phyloP scores from a whole-genome alignment of 2,797 vertebrate species.

The Leuciscus waleckii region DNA sequence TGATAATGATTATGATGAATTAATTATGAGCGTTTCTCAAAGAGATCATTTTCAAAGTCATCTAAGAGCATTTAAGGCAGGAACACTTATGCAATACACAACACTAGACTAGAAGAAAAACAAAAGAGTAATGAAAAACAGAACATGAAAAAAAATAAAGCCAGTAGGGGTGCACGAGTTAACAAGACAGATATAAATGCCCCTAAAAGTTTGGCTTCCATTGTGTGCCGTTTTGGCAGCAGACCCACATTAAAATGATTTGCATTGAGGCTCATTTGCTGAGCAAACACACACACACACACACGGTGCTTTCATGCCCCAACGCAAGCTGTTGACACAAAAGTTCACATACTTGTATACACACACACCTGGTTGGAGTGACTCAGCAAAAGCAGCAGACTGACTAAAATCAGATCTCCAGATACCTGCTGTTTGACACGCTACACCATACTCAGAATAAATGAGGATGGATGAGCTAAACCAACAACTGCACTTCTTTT shows the following conservation, averaged over 20 bases:
- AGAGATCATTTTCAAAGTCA: conserved; percentile 6
- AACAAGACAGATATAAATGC: conserved; percentile 31
- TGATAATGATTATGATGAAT: background rate
- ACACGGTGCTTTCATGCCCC: background rate
- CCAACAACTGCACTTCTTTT: background rate
- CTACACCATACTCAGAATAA: background rate
- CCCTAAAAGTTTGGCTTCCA: conserved; percentile 1
- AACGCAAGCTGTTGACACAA: conserved; percentile 27
- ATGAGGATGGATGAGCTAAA: background rate
- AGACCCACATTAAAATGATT: conserved; percentile 13
- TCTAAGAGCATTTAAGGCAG: conserved; percentile 3
- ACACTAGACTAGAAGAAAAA: background rate
- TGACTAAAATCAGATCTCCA: background rate
- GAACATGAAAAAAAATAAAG: background rate
- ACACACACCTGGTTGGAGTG: conserved; percentile 20
- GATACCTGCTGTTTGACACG: conserved; percentile 1
- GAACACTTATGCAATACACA: background rate
- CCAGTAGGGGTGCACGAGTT: background rate
- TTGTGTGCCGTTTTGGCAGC: conserved; percentile 6
- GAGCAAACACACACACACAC: background rate
- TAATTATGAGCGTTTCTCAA: background rate
- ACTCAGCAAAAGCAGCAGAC: conserved; percentile 44
- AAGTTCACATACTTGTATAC: background rate
- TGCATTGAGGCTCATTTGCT: conserved; percentile 16
- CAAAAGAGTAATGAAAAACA: background rate